Conservation (phyloP, 2,888 invertebrate genomes). For the Mactromeris polynyma region DNA sequence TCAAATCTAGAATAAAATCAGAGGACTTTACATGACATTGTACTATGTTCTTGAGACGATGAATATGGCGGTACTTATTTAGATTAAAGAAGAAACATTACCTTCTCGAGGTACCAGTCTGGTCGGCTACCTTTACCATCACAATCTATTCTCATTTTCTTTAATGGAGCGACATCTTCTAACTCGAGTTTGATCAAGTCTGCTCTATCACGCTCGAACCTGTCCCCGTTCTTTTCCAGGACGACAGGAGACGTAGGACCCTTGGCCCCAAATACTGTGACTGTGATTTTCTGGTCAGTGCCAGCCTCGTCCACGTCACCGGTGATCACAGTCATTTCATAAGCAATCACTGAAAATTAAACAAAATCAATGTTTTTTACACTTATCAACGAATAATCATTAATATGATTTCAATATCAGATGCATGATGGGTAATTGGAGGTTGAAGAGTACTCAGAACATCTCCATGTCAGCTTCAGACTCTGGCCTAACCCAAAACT, state of each 20-base stretch:
- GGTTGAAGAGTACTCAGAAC: no score
- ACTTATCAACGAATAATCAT: no score
- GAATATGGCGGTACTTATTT: no score
- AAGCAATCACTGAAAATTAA: constrained; percentile 86
- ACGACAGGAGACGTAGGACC: constrained; percentile 82
- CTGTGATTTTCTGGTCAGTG: constrained; percentile 84
- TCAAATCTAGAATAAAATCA: no score
- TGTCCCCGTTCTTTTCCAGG: constrained; percentile 84
- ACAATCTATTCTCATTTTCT: constrained; percentile 84
- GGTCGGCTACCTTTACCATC: constrained; percentile 84
- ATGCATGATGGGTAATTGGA: no score
- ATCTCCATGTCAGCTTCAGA: no score
- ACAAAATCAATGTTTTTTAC: background rate
- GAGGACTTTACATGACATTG: no score
- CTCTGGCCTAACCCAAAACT: no score
- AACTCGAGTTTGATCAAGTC: constrained; percentile 86
- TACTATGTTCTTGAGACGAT: no score
- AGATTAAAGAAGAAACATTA: constrained; percentile 48
- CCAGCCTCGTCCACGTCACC: constrained; percentile 85
- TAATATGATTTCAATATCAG: no score
- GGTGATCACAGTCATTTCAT: constrained; percentile 85
- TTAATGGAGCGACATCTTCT: constrained; percentile 86
- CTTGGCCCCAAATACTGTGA: constrained; percentile 85
- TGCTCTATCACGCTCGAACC: constrained; percentile 85
- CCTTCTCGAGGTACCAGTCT: constrained; percentile 86